Percentiles rank a stretch among this genome's conserved stretches.
Conservation (phyloP, 1,140 invertebrate genomes). For the Gerris buenoi region DNA sequence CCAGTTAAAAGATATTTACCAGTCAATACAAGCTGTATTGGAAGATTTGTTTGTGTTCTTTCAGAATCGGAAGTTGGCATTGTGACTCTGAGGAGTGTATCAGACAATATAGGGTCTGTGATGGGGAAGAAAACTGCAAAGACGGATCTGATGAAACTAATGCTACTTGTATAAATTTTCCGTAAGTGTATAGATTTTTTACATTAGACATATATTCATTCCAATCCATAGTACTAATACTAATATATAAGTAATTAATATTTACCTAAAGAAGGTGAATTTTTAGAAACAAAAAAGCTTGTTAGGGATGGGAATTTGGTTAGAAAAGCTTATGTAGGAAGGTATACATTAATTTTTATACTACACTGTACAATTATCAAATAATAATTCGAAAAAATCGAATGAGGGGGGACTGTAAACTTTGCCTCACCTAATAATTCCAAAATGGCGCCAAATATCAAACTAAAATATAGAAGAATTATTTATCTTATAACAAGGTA, state of each 20-base stretch:
- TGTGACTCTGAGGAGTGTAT: constrained; percentile 28
- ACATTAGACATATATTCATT: no score
- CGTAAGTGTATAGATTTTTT: no score
- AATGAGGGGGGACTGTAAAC: no score
- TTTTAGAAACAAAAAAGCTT: background rate
- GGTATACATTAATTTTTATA: background rate
- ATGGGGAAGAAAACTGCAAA: constrained; percentile 19
- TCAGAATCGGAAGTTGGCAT: constrained; percentile 7
- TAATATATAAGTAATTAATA: background rate
- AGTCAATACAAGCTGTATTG: no score
- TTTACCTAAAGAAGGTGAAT: background rate
- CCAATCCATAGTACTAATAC: no score
- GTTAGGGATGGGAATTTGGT: background rate
- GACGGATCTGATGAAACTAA: constrained; percentile 21
- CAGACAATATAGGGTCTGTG: constrained; percentile 18
- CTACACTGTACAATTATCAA: background rate
- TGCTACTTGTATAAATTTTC: constrained; percentile 12
- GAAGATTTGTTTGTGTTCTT: no score
- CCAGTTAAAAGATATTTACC: no score
- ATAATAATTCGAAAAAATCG: no score
- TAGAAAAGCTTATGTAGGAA: background rate
- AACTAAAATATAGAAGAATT: no score
- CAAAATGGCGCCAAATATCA: no score
- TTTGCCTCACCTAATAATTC: no score
- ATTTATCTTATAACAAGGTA: no score